Percentiles rank a stretch among this genome's conserved stretches.
phyloP scores from a whole-genome alignment of 2,113 vertebrate species.

The Neoarius graeffei region DNA sequence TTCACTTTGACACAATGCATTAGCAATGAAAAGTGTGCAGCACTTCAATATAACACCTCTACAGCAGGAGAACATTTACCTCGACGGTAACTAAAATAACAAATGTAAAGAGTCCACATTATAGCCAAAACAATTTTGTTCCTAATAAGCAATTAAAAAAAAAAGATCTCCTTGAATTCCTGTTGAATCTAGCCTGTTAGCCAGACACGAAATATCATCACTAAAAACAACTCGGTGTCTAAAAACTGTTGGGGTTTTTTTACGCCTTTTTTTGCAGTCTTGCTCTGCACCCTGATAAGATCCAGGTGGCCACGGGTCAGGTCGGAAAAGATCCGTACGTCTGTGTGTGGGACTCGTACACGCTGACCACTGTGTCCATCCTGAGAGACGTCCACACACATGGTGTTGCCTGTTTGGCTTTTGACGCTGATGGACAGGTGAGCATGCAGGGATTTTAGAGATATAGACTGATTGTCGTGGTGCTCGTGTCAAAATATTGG shows the following conservation, averaged over 20 bases:
- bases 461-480: neutral
- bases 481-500: neutral
- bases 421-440: constrained; percentile 93
- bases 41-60: neutral
- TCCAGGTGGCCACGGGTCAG: constrained; percentile 92
- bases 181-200: neutral
- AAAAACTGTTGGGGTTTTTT: neutral
- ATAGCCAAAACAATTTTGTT: neutral
- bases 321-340: constrained; percentile 94
- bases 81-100: neutral
- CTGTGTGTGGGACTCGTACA: constrained; percentile 93
- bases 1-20: neutral
- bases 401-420: constrained; percentile 91
- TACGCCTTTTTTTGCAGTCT: constrained; percentile 73
- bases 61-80: neutral
- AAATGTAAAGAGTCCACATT: neutral
- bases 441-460: neutral
- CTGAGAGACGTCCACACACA: constrained; percentile 93
- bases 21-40: neutral
- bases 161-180: neutral
- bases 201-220: neutral
- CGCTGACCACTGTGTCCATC: constrained; percentile 88
- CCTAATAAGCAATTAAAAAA: neutral
- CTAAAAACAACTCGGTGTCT: neutral
- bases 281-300: constrained; percentile 92